Evolutionary conservation across 2,888 invertebrate genomes (phyloP), one percentile per base, ranked within the genome.

Genomic region (Drosophila acutilabella): DNA sequence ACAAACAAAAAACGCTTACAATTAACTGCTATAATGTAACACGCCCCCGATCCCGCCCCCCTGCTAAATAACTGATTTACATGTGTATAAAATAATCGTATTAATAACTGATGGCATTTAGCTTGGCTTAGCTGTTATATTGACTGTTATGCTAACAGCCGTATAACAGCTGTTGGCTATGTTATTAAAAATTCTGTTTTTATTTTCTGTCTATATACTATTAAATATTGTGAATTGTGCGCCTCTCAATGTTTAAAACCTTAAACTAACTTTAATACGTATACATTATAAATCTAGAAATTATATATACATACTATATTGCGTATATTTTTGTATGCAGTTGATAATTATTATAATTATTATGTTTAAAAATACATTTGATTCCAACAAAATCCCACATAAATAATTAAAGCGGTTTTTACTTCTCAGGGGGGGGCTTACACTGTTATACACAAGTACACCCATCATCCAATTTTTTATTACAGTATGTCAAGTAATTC

Each of bases 241-340:
- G 73, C 65, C 76, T 67, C 59, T 67, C 45, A 65, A 68, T 57
- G 57, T 47, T 57, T 57, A 23, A 54, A 54, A 54, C 54, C 44
- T 64, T 62, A 57, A 59, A 74, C 64, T 64, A 58, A 71, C 56
- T 51, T 30, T 48, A 33, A 40, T 26, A 41, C 11, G 16, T 48
- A 13, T 52, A 41, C 18, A 30, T 42, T 62, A 71, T 64, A 58
- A 54, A 51, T 51, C 52, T 30, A 76, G 71, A 56, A 56, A 70
- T 36, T 61, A 67, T 45, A 45, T 13, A 44, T 44, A 54, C 18
- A 38, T 44, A 40, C n/a, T 57, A 45, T n/a, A 64, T 54, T 64
- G 78, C 61, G 52, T 76, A 74, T 71, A 50, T 73, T 74, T 78
- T 81, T 79, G 64, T 79, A 81, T 81, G 59, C 82, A 79, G 72